Conservation (phyloP, 2,797 vertebrate species). For the Loriculus beryllinus region DNA sequence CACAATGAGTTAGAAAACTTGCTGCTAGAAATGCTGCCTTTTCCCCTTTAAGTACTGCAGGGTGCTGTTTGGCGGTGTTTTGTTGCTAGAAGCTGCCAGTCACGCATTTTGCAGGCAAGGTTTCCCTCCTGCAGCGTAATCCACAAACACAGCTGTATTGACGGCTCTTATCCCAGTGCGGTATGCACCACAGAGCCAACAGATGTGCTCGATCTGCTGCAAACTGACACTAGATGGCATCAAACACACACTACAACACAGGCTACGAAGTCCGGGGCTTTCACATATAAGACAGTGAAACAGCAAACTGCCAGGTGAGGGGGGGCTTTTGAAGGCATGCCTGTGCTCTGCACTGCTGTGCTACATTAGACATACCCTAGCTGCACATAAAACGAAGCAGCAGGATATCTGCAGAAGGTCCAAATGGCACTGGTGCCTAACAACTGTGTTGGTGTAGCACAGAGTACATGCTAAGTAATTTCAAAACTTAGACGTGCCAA, state of each 20-base stretch:
- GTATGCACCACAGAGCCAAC: neutral
- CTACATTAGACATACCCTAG: neutral
- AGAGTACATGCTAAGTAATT: neutral
- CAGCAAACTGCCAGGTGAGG: fast-evolving
- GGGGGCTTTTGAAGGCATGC: neutral
- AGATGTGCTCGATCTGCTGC: neutral
- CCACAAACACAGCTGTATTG: neutral
- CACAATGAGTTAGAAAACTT: neutral
- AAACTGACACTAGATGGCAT: slow-evolving; percentile 44
- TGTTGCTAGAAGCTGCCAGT: neutral
- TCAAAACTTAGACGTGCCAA: neutral
- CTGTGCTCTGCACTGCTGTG: neutral
- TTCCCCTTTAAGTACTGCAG: neutral
- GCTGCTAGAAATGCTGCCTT: neutral
- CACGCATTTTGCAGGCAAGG: neutral
- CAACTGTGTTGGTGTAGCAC: neutral
- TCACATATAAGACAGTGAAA: fast-evolving
- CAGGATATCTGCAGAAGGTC: neutral
- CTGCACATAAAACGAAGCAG: neutral
- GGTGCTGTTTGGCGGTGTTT: neutral
- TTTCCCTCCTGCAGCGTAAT: neutral
- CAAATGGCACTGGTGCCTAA: neutral
- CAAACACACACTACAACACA: neutral
- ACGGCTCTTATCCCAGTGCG: neutral
- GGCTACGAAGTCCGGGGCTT: neutral